Conservation (phyloP, 2,888 invertebrate species). For the Oxycera nigricornis region DNA sequence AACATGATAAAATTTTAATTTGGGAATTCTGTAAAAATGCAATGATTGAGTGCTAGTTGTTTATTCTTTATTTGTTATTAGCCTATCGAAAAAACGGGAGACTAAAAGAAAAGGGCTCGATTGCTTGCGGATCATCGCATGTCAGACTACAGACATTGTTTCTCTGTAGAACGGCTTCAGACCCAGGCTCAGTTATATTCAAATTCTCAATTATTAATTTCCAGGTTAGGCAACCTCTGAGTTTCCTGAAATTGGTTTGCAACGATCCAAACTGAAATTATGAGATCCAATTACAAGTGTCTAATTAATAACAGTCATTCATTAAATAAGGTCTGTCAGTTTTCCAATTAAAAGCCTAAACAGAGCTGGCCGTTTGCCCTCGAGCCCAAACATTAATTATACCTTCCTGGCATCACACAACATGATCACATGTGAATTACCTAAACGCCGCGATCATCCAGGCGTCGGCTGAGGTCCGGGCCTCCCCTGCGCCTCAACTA, state of each 20-base stretch:
- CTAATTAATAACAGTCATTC: slow-evolving; percentile 46
- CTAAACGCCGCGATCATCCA: slow-evolving; percentile 35
- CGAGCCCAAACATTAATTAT: slow-evolving; percentile 43
- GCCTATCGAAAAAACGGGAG: too few relatives aligned
- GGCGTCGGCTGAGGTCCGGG: not conserved
- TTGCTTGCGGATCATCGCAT: too few relatives aligned
- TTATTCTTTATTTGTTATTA: too few relatives aligned
- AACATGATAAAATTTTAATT: too few relatives aligned
- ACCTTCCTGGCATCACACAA: slow-evolving; percentile 39
- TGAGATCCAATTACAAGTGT: slow-evolving; percentile 41
- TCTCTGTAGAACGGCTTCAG: too few relatives aligned
- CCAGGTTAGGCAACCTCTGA: not conserved
- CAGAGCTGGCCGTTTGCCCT: slow-evolving; percentile 39
- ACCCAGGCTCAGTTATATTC: too few relatives aligned
- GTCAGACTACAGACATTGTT: too few relatives aligned
- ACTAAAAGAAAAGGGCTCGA: too few relatives aligned
- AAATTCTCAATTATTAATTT: slow-evolving; percentile 17
- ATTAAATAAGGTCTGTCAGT: slow-evolving; percentile 44
- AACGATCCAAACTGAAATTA: slow-evolving; percentile 28
- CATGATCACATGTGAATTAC: slow-evolving; percentile 39
- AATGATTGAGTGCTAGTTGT: too few relatives aligned
- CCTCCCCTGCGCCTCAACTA: not conserved
- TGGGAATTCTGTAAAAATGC: too few relatives aligned
- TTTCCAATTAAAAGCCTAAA: slow-evolving; percentile 46
- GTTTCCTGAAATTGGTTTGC: not conserved